A percentile compares a stretch with the other conserved stretches of the same genome.
Evolutionary conservation across 2,113 vertebrate genomes (phyloP).

Genomic region (Alouatta palliata): DNA sequence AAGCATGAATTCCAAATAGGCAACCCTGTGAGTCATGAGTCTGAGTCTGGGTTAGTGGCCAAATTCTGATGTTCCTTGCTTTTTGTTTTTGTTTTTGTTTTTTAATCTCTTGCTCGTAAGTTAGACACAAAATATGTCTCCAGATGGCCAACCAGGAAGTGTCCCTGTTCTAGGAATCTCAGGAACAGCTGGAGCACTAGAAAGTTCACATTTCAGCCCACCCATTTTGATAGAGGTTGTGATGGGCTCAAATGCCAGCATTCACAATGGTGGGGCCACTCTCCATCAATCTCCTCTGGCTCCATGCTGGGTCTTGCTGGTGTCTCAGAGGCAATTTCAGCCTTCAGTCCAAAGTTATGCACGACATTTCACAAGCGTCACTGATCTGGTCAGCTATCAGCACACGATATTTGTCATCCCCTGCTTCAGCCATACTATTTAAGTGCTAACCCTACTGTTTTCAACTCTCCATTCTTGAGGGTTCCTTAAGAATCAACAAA

Average conservation of each 20-base stretch:
- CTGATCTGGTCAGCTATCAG: constrained; percentile 75
- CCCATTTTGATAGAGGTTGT: constrained; percentile 62
- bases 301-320: constrained; percentile 67
- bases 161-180: not conserved
- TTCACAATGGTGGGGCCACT: constrained; percentile 61
- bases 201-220: constrained; percentile 62
- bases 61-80: not conserved
- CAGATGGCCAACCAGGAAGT: not conserved
- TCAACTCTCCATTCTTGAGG: not conserved
- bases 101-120: not conserved
- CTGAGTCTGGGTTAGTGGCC: not conserved
- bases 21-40: not conserved
- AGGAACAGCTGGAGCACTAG: constrained; percentile 26
- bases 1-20: not conserved
- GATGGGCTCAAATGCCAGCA: constrained; percentile 55
- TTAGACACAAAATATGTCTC: not conserved
- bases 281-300: constrained; percentile 58
- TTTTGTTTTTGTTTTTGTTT: not conserved
- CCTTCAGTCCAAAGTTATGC: constrained; percentile 56
- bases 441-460: not conserved
- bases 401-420: not conserved
- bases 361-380: constrained; percentile 65
- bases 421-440: not conserved
- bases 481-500: not conserved
- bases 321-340: constrained; percentile 64